These are phyloP conservation scores for Adoxophyes honmai DNA, from an alignment of 1,140 invertebrate genomes.

Conservation along the genomic window DNA sequence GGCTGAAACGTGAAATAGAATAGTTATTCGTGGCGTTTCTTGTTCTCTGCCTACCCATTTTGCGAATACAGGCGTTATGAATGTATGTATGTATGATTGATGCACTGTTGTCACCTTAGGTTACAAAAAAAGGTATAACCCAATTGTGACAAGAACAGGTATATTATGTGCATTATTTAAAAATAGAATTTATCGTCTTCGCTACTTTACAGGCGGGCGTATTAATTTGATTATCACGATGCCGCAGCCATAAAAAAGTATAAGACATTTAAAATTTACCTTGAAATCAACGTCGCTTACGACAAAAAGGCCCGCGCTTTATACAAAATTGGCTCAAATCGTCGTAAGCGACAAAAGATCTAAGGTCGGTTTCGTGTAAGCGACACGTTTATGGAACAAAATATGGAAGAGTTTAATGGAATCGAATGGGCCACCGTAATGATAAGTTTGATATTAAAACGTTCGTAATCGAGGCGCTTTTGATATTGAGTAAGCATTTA, in stretches of 20 bases:
- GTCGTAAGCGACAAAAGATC: background rate
- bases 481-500: background rate
- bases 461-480: background rate
- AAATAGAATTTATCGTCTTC: no score
- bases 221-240: constrained; percentile 3
- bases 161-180: no score
- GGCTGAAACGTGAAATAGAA: no score
- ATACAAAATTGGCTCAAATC: background rate
- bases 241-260: background rate
- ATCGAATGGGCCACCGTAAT: background rate
- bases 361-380: background rate
- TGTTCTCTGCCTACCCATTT: no score
- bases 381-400: background rate
- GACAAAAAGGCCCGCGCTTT: background rate
- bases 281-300: background rate
- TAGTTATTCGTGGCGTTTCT: no score
- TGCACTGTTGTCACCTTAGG: no score
- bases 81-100: no score
- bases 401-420: background rate
- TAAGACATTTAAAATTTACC: background rate
- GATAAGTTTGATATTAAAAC: background rate
- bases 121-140: no score
- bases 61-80: no score
- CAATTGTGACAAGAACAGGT: no score
- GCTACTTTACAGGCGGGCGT: constrained; percentile 6